Base-by-base conservation (phyloP, 2,888 invertebrate species). In the Rambutsinella grinnellia region DNA sequence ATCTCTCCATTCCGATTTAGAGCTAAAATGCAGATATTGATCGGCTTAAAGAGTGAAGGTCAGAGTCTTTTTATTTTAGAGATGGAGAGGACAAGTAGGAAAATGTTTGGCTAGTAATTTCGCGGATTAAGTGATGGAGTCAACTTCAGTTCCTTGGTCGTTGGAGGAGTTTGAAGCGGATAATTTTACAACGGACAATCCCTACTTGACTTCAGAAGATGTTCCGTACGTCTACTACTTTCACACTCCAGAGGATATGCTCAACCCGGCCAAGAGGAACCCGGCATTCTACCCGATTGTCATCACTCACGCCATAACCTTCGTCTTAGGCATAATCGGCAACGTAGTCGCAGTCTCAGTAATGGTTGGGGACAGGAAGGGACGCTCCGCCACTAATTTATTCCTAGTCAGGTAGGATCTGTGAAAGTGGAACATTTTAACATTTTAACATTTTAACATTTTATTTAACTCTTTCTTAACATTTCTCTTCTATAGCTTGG, bases 271-370 rank as follows among this genome's bases (percentile, higher is more conserved):
- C 62, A 79, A 70, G 57, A 81, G 70, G 26, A 85, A 85, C 68
- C 83, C 84, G 5, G 80, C 84, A 28, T 86, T 86, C 78, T 79
- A 84, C 58, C 83, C 85, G 49, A 85, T 86, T 66, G 79, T 86
- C 54, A 79, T 85, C 60, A 85, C 85, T 3, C 85, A 86, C 77
- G 81, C 85, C 10, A 79, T 85, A 56, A 85, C 86, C 0, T 85
- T 88, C 80, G 69, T 88, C 13, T 77, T 88, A 15, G 89, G 89
- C 1, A 84, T 88, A 10, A 78, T 86, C 2, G 89, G 88, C 2
- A 89, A 89, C 84, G 78, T 85, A 1, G 81, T 87, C 5, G 88
- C 88, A 15, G 87, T 89, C 53, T 85, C 85, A 36, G 87, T 88
- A 15, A 86, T 88, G 85, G 75, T 84, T 5, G 85, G 86, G 3